Percentiles rank a stretch among this genome's conserved stretches.
These are phyloP conservation scores for Drosophila hamatofila DNA, from an alignment of 2,888 invertebrate genomes.

Conservation along the genomic window DNA sequence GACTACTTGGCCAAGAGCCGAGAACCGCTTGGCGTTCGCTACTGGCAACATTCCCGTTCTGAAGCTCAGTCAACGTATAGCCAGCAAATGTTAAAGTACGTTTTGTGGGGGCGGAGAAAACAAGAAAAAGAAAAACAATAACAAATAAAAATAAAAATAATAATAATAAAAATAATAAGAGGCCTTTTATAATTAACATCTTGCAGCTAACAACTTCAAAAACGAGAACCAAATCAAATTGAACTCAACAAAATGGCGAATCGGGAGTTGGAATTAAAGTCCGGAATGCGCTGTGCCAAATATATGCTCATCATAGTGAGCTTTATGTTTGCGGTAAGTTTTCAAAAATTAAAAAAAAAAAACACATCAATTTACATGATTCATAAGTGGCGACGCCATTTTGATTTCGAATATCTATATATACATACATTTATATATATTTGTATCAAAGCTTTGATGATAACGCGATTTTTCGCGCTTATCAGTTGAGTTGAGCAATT, in stretches of 20 bases:
- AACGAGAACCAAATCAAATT: constrained; percentile 8
- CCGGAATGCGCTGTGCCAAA: constrained; percentile 91
- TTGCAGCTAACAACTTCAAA: constrained; percentile 29
- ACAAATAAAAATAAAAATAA: constrained; percentile 4
- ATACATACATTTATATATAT: neutral
- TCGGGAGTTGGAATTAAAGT: constrained; percentile 86
- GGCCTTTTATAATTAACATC: constrained; percentile 35
- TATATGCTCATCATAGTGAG: constrained; percentile 91
- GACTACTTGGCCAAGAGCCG: constrained; percentile 55
- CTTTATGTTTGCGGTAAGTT: constrained; percentile 92
- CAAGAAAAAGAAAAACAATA: constrained; percentile 2
- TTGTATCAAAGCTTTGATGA: constrained; percentile 35
- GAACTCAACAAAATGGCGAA: constrained; percentile 50
- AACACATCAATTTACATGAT: constrained; percentile 29
- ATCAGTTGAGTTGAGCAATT: constrained; percentile 40
- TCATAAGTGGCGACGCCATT: constrained; percentile 54
- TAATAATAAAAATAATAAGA: constrained; percentile 23
- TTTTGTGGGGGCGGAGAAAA: constrained; percentile 27
- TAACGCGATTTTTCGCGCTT: constrained; percentile 26
- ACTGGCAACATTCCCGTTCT: constrained; percentile 60
- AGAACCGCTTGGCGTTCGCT: constrained; percentile 38
- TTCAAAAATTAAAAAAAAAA: neutral
- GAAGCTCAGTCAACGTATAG: constrained; percentile 66
- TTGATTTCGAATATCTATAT: constrained; percentile 23
- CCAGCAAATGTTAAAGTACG: constrained; percentile 75